Percentiles rank a stretch among this genome's conserved stretches.
Conservation (phyloP, 2,888 invertebrate species). For the Hirudinaria manillensis region DNA sequence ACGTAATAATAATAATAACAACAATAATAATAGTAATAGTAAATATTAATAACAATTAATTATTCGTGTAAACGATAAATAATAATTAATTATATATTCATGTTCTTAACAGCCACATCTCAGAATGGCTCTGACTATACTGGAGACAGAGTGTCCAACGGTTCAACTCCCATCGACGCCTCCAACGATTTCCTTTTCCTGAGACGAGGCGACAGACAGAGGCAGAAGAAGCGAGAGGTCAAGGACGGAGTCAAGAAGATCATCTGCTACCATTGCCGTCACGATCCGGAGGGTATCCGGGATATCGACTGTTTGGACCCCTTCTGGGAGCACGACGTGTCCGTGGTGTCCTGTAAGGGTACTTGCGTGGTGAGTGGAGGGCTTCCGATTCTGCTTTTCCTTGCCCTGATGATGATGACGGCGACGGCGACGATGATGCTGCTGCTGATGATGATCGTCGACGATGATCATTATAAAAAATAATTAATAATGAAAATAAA, state of each 20-base stretch:
- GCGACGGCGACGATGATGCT: too few relatives aligned
- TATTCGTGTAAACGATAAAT: too few relatives aligned
- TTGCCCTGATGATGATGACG: not conserved
- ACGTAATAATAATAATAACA: too few relatives aligned
- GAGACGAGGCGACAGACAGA: not conserved
- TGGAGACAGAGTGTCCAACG: not conserved
- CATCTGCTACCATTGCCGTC: slow-evolving; percentile 1
- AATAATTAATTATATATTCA: too few relatives aligned
- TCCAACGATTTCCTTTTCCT: not conserved
- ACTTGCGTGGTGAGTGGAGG: not conserved
- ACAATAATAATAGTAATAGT: too few relatives aligned
- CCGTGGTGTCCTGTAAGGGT: not conserved
- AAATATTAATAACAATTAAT: too few relatives aligned
- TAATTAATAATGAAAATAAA: too few relatives aligned
- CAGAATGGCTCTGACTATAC: too few relatives aligned
- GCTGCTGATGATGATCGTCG: too few relatives aligned
- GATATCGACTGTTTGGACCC: not conserved
- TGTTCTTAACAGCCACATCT: too few relatives aligned
- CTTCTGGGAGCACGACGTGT: not conserved
- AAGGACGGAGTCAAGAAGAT: not conserved
- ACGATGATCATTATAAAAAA: too few relatives aligned
- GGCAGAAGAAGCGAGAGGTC: not conserved
- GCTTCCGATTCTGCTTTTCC: not conserved
- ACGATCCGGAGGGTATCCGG: not conserved
- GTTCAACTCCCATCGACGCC: not conserved